These are phyloP conservation scores for Chamaetylas fuelleborni DNA, from an alignment of 2,113 vertebrate genomes.

Conservation along the genomic window DNA sequence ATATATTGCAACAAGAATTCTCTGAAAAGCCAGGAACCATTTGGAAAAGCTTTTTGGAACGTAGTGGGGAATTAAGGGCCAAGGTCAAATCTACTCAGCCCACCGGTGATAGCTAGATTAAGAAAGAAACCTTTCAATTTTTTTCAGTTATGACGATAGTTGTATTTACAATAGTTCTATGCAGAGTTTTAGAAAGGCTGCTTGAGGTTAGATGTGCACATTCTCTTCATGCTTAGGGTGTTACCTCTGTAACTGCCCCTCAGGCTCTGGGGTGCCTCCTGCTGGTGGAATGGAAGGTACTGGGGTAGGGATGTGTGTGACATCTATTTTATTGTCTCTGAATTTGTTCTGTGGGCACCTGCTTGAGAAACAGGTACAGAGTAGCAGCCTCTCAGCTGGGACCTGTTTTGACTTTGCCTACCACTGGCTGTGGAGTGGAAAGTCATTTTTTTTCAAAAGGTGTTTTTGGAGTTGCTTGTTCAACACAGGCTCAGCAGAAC, in stretches of 20 bases:
- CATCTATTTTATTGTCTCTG: accelerated
- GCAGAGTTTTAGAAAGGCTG: not conserved
- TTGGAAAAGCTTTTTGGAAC: not conserved
- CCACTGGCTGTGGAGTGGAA: not conserved
- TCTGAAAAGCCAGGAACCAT: not conserved
- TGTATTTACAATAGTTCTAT: not conserved
- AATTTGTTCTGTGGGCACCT: not conserved
- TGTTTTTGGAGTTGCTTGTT: not conserved
- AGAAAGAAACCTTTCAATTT: not conserved
- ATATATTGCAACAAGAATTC: not conserved
- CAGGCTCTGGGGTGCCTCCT: accelerated
- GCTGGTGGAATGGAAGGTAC: not conserved
- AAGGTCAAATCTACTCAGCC: not conserved
- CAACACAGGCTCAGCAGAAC: not conserved
- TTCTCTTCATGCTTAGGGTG: accelerated
- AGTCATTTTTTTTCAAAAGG: not conserved
- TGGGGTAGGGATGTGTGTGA: not conserved
- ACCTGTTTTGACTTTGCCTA: not conserved
- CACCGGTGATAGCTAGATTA: not conserved
- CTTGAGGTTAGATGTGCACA: not conserved
- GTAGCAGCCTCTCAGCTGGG: not conserved
- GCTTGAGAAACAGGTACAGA: not conserved
- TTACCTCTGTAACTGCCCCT: not conserved
- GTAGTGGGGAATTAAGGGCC: not conserved
- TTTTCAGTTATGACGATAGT: not conserved